Evolutionary conservation across 2,113 vertebrate species (phyloP), one percentile per base, ranked within the genome.

Genomic region (Rhodinocichla rosea): DNA sequence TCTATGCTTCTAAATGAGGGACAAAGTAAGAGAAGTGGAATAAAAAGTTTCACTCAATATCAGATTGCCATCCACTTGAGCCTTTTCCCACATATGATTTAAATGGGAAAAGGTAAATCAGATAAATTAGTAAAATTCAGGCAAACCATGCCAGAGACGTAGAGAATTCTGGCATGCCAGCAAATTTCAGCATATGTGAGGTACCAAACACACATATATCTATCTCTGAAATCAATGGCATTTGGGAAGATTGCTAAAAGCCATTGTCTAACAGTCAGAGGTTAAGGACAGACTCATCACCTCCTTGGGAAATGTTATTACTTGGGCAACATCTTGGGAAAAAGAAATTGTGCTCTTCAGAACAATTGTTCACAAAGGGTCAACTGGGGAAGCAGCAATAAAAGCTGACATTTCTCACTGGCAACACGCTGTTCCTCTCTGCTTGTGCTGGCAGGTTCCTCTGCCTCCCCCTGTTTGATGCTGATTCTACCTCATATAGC

Each of bases 401-500:
- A 98, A 97, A 55, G 95, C 93, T 98, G 98, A 98, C 97, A 98
- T 97, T 97, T 98, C 97, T 97, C 96, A 85, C 50, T 70, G 96
- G 96, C 57, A 85, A 78, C 97, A 96, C 5, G 96, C 96, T 83
- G 94, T 86, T 94, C 76, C 2, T 92, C 76, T 95, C 77, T 89
- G 95, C 92, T 95, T 52, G 52, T 80, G 74, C 95, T 96, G 97
- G 97, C 97, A 97, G 96, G 83, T n/a, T 95, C 93, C 90, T 94
- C 80, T 91, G 97, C 97, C 95, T 97, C 95, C 96, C 78, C 73
- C 92, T 8, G 82, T 94, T 93, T 95, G 97, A 96, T 93, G 97
- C 91, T 86, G 97, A 97, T 96, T 96, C 93, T 67, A 63, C 89
- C 97, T 98, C 95, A 74, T 85, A 94, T 3, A 97, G 97, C 10